Conservation (phyloP, 2,888 invertebrate genomes). For the Agrotis ipsilon region DNA sequence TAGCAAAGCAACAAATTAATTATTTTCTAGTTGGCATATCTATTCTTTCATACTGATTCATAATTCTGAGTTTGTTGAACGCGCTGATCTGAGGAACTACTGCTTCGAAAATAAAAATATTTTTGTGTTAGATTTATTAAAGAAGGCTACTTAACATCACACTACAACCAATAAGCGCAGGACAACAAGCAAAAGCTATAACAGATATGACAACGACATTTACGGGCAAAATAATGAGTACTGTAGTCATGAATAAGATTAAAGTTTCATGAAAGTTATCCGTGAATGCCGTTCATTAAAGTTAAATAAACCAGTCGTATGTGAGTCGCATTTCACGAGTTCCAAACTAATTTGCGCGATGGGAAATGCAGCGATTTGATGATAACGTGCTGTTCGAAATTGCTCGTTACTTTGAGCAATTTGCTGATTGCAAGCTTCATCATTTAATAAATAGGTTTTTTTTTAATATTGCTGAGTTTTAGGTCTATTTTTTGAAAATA, state of each 20-base stretch:
- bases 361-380: not conserved
- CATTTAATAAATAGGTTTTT: not conserved
- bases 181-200: too few relatives aligned
- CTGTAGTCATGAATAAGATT: conserved; percentile 31
- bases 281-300: conserved; percentile 23
- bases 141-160: too few relatives aligned
- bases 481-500: too few relatives aligned
- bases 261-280: conserved; percentile 27
- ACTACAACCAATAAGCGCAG: too few relatives aligned
- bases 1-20: conserved; percentile 26
- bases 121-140: too few relatives aligned
- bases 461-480: not conserved
- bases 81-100: too few relatives aligned
- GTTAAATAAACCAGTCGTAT: conserved; percentile 30
- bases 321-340: conserved; percentile 28
- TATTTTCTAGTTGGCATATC: conserved; percentile 31
- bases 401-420: conserved; percentile 15
- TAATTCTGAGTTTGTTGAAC: too few relatives aligned
- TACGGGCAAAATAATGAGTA: conserved; percentile 39
- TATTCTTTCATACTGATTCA: too few relatives aligned
- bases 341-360: conserved; percentile 32
- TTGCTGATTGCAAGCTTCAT: conserved; percentile 15
- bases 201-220: conserved; percentile 23
- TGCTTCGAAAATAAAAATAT: too few relatives aligned
- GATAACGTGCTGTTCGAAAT: conserved; percentile 3